Percentiles rank a stretch among this genome's conserved stretches.
These are phyloP conservation scores for Percina caprodes DNA, from an alignment of 2,113 vertebrate genomes.

Conservation along the genomic window DNA sequence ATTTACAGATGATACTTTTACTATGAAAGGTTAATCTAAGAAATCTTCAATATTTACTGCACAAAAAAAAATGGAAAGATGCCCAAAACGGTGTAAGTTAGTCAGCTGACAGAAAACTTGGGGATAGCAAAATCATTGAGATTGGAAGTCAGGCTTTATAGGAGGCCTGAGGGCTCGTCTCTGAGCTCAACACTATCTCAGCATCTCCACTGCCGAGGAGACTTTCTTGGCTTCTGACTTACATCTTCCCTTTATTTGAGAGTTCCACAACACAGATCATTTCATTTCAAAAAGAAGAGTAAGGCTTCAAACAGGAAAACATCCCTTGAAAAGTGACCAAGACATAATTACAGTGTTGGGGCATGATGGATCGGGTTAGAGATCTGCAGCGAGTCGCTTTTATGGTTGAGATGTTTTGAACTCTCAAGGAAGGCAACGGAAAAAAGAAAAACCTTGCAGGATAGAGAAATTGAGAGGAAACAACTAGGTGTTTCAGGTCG, in stretches of 20 bases:
- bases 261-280: slow-evolving; percentile 62
- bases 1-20: background rate
- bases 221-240: slow-evolving; percentile 64
- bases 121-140: background rate
- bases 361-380: slow-evolving; percentile 56
- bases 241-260: slow-evolving; percentile 60
- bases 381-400: slow-evolving; percentile 60
- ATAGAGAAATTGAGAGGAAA: background rate
- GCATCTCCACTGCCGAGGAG: slow-evolving; percentile 37
- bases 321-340: slow-evolving; percentile 66
- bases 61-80: background rate
- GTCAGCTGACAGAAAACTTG: background rate
- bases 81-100: background rate
- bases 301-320: slow-evolving; percentile 70
- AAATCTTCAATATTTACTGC: background rate
- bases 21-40: no score
- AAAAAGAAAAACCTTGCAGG: slow-evolving; percentile 27
- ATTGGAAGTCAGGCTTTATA: background rate
- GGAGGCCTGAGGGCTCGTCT: background rate
- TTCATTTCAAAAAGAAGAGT: slow-evolving; percentile 74
- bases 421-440: slow-evolving; percentile 22
- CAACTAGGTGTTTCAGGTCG: slow-evolving; percentile 7
- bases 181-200: slow-evolving; percentile 35
- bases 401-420: slow-evolving; percentile 55
- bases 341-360: slow-evolving; percentile 74